These are phyloP conservation scores for Battus philenor DNA, from an alignment of 1,140 invertebrate genomes.

Conservation along the genomic window DNA sequence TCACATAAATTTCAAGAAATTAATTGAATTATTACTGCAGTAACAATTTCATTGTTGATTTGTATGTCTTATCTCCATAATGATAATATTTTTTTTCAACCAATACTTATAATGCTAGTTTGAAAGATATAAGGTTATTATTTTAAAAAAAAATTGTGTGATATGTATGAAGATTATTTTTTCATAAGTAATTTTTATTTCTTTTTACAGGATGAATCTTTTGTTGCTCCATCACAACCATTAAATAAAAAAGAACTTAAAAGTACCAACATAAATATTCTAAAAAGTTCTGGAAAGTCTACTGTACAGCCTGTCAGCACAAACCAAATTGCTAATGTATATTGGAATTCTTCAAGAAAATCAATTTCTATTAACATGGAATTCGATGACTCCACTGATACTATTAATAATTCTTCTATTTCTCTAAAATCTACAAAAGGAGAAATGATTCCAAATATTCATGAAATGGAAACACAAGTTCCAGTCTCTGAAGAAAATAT, in stretches of 20 bases:
- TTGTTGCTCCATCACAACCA: conserved; percentile 42
- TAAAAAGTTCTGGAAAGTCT: conserved; percentile 40
- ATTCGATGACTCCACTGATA: conserved; percentile 30
- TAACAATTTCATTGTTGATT: too few relatives aligned
- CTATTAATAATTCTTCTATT: conserved; percentile 18
- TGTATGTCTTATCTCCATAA: too few relatives aligned
- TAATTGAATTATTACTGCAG: too few relatives aligned
- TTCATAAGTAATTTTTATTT: too few relatives aligned
- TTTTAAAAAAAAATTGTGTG: too few relatives aligned
- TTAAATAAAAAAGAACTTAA: conserved; percentile 26
- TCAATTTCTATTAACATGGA: conserved; percentile 42
- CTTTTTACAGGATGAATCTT: conserved; percentile 57
- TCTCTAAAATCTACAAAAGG: conserved; percentile 16
- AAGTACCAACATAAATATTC: conserved; percentile 33
- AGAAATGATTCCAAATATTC: conserved; percentile 26
- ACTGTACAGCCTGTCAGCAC: conserved; percentile 38
- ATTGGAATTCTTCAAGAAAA: conserved; percentile 47
- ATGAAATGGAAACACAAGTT: conserved; percentile 42
- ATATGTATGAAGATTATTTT: too few relatives aligned
- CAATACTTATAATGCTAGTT: too few relatives aligned
- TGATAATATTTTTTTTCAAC: too few relatives aligned
- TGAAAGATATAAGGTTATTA: too few relatives aligned
- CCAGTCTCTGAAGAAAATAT: conserved; percentile 14
- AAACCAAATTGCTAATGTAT: conserved; percentile 49
- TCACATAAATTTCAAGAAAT: too few relatives aligned